Base-by-base conservation (phyloP, 2,888 invertebrate genomes). In the Sepioteuthis lessoniana region DNA sequence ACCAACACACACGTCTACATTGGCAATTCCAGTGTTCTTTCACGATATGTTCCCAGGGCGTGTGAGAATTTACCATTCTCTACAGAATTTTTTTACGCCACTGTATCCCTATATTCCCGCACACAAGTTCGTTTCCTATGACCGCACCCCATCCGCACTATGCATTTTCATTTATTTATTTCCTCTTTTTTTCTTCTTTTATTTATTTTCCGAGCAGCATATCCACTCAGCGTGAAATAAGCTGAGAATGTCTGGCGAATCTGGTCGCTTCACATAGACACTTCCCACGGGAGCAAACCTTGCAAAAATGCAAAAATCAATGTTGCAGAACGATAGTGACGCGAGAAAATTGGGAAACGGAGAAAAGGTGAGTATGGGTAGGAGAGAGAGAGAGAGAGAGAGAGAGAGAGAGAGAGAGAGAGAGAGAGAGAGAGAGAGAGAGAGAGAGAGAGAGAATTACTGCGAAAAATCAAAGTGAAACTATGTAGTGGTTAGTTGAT, bases 271-370 rank as follows among this genome's bases (percentile, higher is more conserved):
- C 76, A 76, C 76, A 76, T n/a, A n/a, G 76, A 76, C n/a, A 35
- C n/a, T 76, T 76, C 76, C 76, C 76, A 76, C 76, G 76, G 76
- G 76, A 35, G n/a, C n/a, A 76, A 76, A 76, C n/a, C 76, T 76
- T 76, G n/a, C 76, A 76, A 76, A 76, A 76, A 76, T 76, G n/a
- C 76, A 76, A 76, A 76, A 76, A 76, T 76, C 76, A 76, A 76
- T 76, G 76, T 76, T 76, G 76, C 76, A 76, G 76, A 76, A 76
- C 76, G 76, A 76, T 76, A 76, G n/a, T 76, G n/a, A 76, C 76
- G 76, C 76, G 16, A 25, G 4, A 76, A 76, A 35, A 76, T 13
- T 76, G n/a, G 16, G 19, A 10, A 35, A n/a, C 0, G n/a, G 31
- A 10, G 28, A 8, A n/a, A n/a, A 76, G 10, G 76, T 28, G 28